Evolutionary conservation across 1,140 invertebrate genomes (phyloP).

Genomic region (Callitettix versicolor): DNA sequence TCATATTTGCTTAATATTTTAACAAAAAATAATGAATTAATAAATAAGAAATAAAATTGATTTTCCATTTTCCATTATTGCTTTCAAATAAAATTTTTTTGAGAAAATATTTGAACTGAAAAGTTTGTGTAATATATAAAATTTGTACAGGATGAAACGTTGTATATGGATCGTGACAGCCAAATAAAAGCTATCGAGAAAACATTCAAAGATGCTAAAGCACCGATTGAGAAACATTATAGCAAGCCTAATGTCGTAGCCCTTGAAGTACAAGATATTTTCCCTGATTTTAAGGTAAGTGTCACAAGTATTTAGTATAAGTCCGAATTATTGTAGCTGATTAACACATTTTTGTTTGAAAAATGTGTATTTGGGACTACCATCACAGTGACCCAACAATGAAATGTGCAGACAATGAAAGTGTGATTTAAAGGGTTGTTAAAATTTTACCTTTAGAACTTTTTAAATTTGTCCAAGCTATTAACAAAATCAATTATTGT

Average conservation of each 20-base stretch:
- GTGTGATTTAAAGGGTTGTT: no score
- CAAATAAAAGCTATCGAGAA: constrained; percentile 97
- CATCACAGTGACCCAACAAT: not conserved
- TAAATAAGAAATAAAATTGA: no score
- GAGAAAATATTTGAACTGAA: no score
- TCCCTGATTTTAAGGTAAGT: constrained; percentile 81
- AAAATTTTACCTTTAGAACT: not conserved
- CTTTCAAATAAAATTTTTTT: no score
- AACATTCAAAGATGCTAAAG: constrained; percentile 89
- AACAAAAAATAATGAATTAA: no score
- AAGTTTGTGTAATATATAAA: no score
- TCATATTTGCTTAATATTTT: no score
- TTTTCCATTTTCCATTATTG: no score
- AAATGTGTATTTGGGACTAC: constrained; percentile 2
- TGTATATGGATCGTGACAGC: constrained; percentile 94
- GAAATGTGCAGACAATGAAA: no score
- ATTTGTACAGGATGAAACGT: constrained; percentile 61
- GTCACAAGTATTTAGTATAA: not conserved
- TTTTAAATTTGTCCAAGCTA: no score
- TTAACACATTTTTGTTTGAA: not conserved
- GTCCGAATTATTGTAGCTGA: not conserved
- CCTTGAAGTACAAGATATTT: constrained; percentile 81
- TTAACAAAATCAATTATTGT: no score
- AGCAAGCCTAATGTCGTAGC: constrained; percentile 87
- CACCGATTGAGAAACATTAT: constrained; percentile 82